Evolutionary conservation across 2,797 vertebrate species (phyloP), one percentile per base, ranked within the genome.

Genomic region (Okamejei kenojei): DNA sequence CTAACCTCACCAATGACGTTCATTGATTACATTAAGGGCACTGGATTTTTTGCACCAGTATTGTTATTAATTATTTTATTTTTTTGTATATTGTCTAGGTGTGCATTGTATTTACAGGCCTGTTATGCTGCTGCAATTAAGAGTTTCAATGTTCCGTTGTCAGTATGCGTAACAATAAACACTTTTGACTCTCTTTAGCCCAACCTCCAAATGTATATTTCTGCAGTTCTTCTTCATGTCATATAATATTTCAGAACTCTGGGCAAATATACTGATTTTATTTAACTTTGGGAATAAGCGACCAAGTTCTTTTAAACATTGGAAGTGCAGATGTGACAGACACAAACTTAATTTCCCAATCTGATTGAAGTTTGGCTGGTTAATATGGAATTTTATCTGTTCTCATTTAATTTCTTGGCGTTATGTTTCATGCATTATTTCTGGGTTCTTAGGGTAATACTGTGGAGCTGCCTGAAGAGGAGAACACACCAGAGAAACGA

Each of bases 401-500:
- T 7, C 68, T 92, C 4, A 26, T 76, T 76, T 54, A 74, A 45
- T 38, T 54, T 54, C 23, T 29, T 92, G 68, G 10, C 11, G 5
- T 76, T 92, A 19, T 71, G 54, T 88, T 68, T 68, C 32, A 88
- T 21, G 32, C 68, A 4, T 68, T n/a, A 68, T 38, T 68, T 93
- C 32, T 76, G 81, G 54, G 68, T 61, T 79, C 38, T 90, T 95
- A 99, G 99, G 99, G 99, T 32, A 99, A 99, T 96, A 99, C 99
- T 0, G 99, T 99, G 94, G 99, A 99, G 95, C 97, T 99, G 93
- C 99, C 99, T 0, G 99, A 99, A 94, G 99, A 99, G 93, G 99
- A 99, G 95, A 99, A 99, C 96, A 99, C 99, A 0, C 99, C 99
- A 0, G 99, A 99, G 94, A 99, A 99, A 95, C 96, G 99, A 81